Evolutionary conservation across 1,140 invertebrate genomes (phyloP), one percentile per base, ranked within the genome.

Genomic region (Nephila pilipes): DNA sequence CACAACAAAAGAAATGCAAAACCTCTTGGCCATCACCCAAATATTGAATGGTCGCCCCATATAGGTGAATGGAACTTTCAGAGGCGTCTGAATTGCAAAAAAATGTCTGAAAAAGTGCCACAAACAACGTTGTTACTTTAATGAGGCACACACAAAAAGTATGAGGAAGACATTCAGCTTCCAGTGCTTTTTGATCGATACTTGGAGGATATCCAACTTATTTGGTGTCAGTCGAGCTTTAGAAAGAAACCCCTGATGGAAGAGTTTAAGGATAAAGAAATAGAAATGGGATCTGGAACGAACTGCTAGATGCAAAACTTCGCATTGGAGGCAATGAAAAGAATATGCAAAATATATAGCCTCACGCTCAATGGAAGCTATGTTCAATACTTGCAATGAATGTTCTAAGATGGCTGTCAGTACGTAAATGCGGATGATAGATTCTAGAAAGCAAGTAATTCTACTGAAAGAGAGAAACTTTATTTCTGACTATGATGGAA

Each of bases 161-260:
- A 65, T 87, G n/a, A 69, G 29, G 69, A 75, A 75, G 25, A 57
- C 63, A 63, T 63, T 88, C 18, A 57, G 38, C 36, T 58, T 90
- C 60, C 32, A 60, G 22, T 36, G 16, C 14, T 58, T 29, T 80
- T 91, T 83, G 80, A 85, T 91, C 75, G 79, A 91, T 91, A 91
- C 25, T 83, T 91, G 90, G 79, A 91, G 54, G 8, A 25, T 29
- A 18, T 91, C 79, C 90, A 91, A 91, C 25, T 80, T 90, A 90
- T 90, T 80, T 58, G 88, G 55, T 90, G 57, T 80, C 58, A 65
- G 46, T 88, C 18, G 18, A 29, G 54, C 14, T 32, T 3, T 29
- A 25, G 29, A 18, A 36, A 85, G 18, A 38, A 88, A 88, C n/a
- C 32, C n/a, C 69, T 69, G 87, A 69, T 22, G 36, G 22, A 88